These are phyloP conservation scores for Mus spretus DNA, from an alignment of 2,797 vertebrate genomes.

Conservation along the genomic window DNA sequence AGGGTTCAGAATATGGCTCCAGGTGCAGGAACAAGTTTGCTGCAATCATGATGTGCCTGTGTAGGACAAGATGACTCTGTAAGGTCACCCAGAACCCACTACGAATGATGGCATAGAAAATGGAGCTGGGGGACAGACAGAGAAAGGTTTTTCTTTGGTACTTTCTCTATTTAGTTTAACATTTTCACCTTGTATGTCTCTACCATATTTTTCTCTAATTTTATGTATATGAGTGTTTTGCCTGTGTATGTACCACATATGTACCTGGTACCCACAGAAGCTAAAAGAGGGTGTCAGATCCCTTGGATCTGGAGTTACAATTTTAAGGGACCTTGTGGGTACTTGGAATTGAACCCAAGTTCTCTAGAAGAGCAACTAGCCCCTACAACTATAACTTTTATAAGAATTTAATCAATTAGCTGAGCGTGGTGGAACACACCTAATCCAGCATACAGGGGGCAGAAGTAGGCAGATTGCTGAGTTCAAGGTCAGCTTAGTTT, in stretches of 20 bases:
- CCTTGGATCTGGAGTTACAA: neutral
- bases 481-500: neutral
- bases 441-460: neutral
- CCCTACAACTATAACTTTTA: neutral
- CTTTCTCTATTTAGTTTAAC: neutral
- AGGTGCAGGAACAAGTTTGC: accelerated
- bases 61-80: neutral
- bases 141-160: neutral
- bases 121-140: neutral
- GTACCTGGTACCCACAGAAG: neutral
- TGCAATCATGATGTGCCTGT: neutral
- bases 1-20: neutral
- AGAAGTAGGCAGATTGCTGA: neutral
- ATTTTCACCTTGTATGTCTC: neutral
- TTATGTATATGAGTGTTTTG: neutral
- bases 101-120: neutral
- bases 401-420: neutral
- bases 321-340: neutral
- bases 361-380: neutral
- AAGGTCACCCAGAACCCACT: neutral
- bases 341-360: neutral
- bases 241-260: neutral
- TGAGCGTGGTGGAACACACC: neutral
- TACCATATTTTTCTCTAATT: neutral
- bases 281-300: neutral